Conservation (phyloP, 2,113 vertebrate genomes). For the Desmodus rotundus region DNA sequence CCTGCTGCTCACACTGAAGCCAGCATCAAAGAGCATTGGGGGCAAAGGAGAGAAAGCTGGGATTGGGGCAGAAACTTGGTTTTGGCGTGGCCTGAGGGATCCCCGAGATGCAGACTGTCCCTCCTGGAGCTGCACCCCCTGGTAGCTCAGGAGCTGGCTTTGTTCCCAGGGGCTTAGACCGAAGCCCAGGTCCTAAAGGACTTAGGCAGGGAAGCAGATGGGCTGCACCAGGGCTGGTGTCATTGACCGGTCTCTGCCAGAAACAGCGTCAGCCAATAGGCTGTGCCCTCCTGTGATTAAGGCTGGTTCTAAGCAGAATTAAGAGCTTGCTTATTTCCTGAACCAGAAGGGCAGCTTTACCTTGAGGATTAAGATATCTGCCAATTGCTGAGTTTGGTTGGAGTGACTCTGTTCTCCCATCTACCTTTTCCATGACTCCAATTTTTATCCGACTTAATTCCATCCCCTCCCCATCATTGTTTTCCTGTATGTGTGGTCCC, state of each 20-base stretch:
- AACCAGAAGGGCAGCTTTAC: background rate
- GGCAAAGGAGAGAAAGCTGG: background rate
- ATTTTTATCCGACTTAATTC: background rate
- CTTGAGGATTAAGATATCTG: background rate
- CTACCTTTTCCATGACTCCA: background rate
- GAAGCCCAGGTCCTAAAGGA: background rate
- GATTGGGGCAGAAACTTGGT: background rate
- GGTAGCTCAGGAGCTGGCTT: background rate
- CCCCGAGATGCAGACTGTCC: background rate
- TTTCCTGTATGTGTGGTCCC: background rate
- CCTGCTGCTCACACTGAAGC: background rate
- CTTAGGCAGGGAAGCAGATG: background rate
- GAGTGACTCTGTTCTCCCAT: background rate
- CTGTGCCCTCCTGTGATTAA: background rate
- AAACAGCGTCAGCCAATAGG: background rate
- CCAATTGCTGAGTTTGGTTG: background rate
- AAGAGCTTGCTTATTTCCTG: background rate
- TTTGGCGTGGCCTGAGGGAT: background rate
- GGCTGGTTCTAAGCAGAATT: constrained; percentile 4
- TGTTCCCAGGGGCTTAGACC: background rate
- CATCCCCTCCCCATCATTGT: background rate
- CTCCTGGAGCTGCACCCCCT: background rate
- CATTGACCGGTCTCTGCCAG: background rate
- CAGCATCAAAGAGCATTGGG: background rate
- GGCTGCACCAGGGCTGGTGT: background rate